These are phyloP conservation scores for Pedetes capensis DNA, from an alignment of 2,113 vertebrate species.

Conservation along the genomic window DNA sequence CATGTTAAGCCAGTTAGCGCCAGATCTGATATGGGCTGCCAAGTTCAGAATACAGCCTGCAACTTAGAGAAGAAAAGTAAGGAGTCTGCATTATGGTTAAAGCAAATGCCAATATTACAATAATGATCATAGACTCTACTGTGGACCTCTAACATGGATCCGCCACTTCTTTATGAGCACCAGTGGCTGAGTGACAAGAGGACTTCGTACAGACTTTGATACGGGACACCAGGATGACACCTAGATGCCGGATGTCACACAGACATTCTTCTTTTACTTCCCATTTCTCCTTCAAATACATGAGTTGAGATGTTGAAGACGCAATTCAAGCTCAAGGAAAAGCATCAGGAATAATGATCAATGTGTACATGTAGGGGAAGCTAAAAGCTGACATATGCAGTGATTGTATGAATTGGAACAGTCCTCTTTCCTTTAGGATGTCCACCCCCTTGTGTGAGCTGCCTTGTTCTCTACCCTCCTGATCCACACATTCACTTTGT, in stretches of 20 bases:
- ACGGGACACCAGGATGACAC: neutral
- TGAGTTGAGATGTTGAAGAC: neutral
- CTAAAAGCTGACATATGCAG: neutral
- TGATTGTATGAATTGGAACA: neutral
- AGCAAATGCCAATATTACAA: neutral
- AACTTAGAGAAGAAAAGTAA: neutral
- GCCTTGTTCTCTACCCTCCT: neutral
- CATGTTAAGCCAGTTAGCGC: neutral
- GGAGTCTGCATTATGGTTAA: neutral
- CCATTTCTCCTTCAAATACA: neutral
- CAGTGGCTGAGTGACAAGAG: no score
- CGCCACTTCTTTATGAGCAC: neutral
- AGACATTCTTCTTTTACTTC: neutral
- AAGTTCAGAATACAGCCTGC: neutral
- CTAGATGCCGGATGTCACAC: rapidly evolving
- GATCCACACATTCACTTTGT: neutral
- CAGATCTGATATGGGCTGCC: neutral
- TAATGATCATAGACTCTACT: neutral
- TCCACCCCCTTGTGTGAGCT: neutral
- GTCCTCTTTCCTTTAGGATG: neutral
- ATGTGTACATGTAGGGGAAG: neutral
- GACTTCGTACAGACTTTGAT: neutral
- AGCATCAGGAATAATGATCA: neutral
- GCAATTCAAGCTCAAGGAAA: neutral
- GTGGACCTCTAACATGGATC: neutral